These are phyloP conservation scores for Elanoides forficatus DNA, from an alignment of 2,113 vertebrate species.

Conservation along the genomic window DNA sequence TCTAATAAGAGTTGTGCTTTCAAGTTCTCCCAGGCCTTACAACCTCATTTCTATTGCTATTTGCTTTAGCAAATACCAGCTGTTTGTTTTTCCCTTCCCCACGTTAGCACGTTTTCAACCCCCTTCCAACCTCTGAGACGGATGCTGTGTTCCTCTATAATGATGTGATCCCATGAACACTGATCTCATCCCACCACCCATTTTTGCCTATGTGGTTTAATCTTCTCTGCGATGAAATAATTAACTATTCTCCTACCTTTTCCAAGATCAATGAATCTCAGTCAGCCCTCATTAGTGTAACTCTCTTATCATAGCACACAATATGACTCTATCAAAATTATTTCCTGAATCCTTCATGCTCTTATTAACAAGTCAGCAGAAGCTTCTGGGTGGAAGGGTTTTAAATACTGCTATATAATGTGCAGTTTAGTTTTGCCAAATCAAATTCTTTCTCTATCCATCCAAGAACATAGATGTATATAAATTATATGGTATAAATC, in stretches of 20 bases:
- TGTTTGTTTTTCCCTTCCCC: neutral
- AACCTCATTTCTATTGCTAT: neutral
- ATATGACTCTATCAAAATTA: neutral
- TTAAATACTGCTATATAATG: neutral
- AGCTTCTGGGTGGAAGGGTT: neutral
- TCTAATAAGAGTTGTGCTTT: neutral
- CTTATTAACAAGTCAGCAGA: neutral
- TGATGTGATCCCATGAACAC: fast-evolving
- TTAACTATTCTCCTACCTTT: neutral
- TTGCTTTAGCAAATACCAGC: neutral
- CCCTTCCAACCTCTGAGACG: neutral
- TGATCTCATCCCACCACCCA: neutral
- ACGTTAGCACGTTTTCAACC: neutral
- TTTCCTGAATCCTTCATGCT: neutral
- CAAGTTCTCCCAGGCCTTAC: neutral
- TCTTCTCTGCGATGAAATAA: neutral
- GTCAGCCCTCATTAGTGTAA: neutral
- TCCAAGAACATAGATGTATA: neutral
- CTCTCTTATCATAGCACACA: neutral
- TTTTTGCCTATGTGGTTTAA: neutral
- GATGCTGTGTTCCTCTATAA: neutral
- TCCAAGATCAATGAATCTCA: neutral
- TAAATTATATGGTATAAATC: neutral
- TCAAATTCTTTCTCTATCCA: neutral
- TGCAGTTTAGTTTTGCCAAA: neutral